phyloP scores from a whole-genome alignment of 2,113 vertebrate species.

The Ammospiza caudacuta region DNA sequence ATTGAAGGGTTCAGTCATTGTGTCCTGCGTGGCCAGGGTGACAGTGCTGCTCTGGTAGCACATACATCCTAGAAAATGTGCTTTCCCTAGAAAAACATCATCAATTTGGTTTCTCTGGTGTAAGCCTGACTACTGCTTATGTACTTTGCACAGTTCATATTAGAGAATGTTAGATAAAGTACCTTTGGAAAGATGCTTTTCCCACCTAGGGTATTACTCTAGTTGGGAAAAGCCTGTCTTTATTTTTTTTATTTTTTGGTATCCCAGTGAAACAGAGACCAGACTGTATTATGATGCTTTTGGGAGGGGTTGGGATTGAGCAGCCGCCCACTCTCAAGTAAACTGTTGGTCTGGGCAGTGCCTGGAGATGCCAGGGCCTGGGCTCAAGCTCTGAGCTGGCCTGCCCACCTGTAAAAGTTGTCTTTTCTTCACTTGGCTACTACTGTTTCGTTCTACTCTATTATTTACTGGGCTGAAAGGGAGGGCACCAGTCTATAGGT shows the following conservation, averaged over 20 bases:
- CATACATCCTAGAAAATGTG: not conserved
- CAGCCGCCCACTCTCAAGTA: not conserved
- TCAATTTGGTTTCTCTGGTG: not conserved
- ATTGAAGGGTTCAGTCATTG: fast-evolving
- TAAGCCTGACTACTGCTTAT: not conserved
- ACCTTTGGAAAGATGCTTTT: not conserved
- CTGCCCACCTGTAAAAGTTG: not conserved
- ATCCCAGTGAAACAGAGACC: not conserved
- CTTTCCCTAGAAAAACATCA: not conserved
- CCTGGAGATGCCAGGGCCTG: not conserved
- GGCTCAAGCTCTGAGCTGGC: not conserved
- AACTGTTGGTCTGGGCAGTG: not conserved
- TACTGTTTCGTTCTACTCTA: not conserved
- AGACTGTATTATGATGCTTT: too few species aligned
- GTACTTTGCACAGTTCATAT: not conserved
- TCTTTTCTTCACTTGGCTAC: not conserved
- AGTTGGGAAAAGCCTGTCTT: not conserved
- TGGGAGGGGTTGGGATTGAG: not conserved
- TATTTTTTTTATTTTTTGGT: not conserved
- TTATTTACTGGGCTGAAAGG: not conserved
- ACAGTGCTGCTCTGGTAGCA: not conserved
- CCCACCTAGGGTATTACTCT: not conserved
- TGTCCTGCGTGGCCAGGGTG: not conserved
- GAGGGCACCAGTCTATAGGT: not conserved
- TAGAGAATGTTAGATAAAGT: not conserved